These are phyloP conservation scores for Hypocryptadius cinnamomeus DNA, from an alignment of 2,113 vertebrate species.

Conservation along the genomic window DNA sequence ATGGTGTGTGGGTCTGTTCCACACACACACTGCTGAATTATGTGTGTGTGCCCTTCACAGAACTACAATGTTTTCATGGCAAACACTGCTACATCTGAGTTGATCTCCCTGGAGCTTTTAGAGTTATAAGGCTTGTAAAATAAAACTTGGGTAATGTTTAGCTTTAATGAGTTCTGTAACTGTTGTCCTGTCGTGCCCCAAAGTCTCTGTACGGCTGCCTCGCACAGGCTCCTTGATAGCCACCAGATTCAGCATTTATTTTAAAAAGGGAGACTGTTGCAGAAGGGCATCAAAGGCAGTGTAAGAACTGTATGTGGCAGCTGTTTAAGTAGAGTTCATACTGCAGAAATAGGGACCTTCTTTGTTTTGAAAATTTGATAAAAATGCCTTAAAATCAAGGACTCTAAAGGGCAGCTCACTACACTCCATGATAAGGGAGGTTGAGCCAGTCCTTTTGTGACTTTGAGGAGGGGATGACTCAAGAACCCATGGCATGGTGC, in stretches of 20 bases:
- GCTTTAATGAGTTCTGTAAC: background rate
- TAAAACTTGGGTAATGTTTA: background rate
- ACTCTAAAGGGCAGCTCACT: background rate
- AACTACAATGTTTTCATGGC: background rate
- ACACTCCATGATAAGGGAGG: background rate
- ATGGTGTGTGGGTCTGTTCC: background rate
- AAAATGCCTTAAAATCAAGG: background rate
- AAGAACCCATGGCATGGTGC: accelerated
- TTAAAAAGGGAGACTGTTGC: background rate
- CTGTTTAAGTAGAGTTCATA: background rate
- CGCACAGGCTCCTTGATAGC: background rate
- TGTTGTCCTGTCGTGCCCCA: background rate
- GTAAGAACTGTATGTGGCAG: background rate
- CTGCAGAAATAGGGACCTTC: background rate
- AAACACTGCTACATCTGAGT: background rate
- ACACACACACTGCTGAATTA: background rate
- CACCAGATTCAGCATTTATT: background rate
- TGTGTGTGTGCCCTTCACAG: background rate
- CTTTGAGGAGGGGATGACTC: background rate
- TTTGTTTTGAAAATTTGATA: background rate
- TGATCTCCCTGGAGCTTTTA: background rate
- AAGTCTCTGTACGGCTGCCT: background rate
- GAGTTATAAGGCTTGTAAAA: background rate
- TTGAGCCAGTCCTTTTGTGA: background rate
- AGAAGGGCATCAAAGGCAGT: background rate